Base-by-base conservation (phyloP, 2,113 vertebrate genomes). In the human region DNA sequence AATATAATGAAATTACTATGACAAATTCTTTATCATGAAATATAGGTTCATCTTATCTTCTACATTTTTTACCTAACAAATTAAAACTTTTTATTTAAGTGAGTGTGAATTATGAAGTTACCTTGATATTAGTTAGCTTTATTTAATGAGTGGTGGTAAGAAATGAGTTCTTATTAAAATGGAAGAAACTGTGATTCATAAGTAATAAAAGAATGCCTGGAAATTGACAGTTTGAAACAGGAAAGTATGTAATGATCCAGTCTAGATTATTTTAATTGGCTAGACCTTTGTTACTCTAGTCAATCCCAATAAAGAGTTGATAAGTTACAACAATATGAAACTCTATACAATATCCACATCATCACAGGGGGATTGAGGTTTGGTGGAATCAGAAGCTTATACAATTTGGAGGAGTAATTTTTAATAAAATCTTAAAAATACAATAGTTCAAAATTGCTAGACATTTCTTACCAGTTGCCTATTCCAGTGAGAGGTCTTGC, bases 11-110 rank as follows among this genome's bases (percentile, higher is more conserved):
- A 50, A 64, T 23, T 7, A 86, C 18, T 57, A 50, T 78, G 8
- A 35, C 8, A 86, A 78, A 83, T 5, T n/a, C 1, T 92, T 90
- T 70, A 7, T 87, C 38, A 92, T 92, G 6, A 84, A 76, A 88
- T 91, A 80, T 5, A 83, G 50, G 5, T 45, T 57, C 20, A 55
- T 45, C 18, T 61, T 22, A 55, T 52, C 20, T 64, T 22, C 25
- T 72, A 75, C 3, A 38, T 68, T 52, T 80, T 96, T 70, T 72
- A 83, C 8, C 10, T 17, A 23, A 81, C 17, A 45, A 59, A 57
- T 52, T 93, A 82, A 95, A 45, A 79, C 6, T 59, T 95, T 95
- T 66, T 43, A 75, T 82, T 86, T 59, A 90, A 73, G 27, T 70
- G n/a, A 88, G 75, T 18, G 79, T 70, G 38, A 83, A 76, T 75